Base-by-base conservation (phyloP, 2,797 vertebrate genomes). In the Muraenolepis orangiensis region DNA sequence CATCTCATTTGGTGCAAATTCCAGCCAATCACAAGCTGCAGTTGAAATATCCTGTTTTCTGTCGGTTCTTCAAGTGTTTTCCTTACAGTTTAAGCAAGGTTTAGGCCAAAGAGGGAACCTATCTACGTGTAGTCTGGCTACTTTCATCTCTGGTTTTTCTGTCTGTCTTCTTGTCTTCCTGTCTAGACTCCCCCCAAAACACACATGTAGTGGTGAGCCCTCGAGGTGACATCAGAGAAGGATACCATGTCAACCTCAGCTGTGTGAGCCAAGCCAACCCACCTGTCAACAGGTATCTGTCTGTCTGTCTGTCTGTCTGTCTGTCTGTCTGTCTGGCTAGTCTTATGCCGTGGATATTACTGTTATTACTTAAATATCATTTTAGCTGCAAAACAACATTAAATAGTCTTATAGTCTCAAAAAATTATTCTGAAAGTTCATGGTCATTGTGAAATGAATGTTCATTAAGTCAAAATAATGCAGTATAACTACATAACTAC, bases 111-210 rank as follows among this genome's bases (percentile, higher is more conserved):
- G 20, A 51, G 46, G 46, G 23, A 26, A 26, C n/a, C n/a, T 26
- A 11, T 11, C 57, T 12, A 26, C 6, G 23, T 61, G 57, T 61
- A 61, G 6, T 61, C 57, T 26, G 10, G 51, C 51, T 57, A 57
- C 57, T 61, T 61, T 38, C 8, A 69, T 69, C 38, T 69, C 26
- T 6, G 18, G n/a, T 64, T 42, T 71, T 51, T 71, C 30, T 71
- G 70, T 72, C 20, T 61, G n/a, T 72, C 71, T 26, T 34, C 67
- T 31, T 73, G 29, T 36, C 23, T 38, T 26, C 16, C 36, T 73
- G 46, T 76, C 66, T 16, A 95, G 94, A 93, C 72, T 78, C 92
- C 72, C 94, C 93, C 34, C 94, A 93, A 84, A 88, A 90, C 86
- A 93, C 92, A 0, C 85, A 69, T 64, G 90, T 93, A 81, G 69